Base-by-base conservation (phyloP, 2,797 vertebrate species). In the Malurus leucopterus region DNA sequence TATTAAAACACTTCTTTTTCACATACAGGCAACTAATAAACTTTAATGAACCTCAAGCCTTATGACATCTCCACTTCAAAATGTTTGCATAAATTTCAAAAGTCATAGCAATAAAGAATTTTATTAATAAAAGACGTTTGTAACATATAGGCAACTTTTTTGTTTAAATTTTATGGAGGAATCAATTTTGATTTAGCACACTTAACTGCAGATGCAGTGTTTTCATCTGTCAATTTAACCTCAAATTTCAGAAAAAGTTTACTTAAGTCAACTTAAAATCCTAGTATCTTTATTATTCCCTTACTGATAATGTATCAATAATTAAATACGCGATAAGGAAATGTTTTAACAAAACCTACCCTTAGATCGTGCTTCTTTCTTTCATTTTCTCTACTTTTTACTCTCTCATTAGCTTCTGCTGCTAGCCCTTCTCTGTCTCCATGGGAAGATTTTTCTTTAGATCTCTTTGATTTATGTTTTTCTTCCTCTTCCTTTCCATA, bases 271-370 rank as follows among this genome's bases (percentile, higher is more conserved):
- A 51, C 16, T 62, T 50, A 54, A 11, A 47, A 78, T 65, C 14
- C 44, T 6, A 44, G 5, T 29, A 46, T 50, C 82, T 86, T 36
- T 38, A 64, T 51, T 17, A 30, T 21, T 72, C 6, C 20, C 11
- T 7, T 70, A 40, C 4, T 15, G 5, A 32, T n/a, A 23, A 63
- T 18, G 12, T 8, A 49, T 6, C 4, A 27, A 13, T 8, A 36
- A 34, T 30, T 19, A 18, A 30, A 59, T 3, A 32, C 49, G 38
- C n/a, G 12, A 15, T 6, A 36, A 73, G 13, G 36, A 19, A 71
- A 32, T 22, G 12, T 32, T 75, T 90, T 46, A 62, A 38, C 12
- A 73, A 74, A 46, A 53, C 93, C 43, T 88, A 97, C 97, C 96
- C 75, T 84, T 24, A 41, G 23, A 46, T 92, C 89, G 32, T 6